phyloP scores from a whole-genome alignment of 2,888 invertebrate genomes.

The Acholoe squamosa region DNA sequence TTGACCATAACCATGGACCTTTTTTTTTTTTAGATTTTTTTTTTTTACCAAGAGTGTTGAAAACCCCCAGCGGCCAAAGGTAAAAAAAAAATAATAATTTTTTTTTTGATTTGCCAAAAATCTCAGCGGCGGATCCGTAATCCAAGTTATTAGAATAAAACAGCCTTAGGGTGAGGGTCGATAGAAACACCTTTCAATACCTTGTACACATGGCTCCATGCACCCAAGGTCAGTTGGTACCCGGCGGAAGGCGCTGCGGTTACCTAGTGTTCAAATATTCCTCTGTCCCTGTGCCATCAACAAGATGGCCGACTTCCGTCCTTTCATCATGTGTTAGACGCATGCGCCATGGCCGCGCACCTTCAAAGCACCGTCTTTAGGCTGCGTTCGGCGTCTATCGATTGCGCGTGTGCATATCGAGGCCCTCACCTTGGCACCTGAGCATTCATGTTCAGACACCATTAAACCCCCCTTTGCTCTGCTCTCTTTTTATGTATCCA shows the following conservation, averaged over 20 bases:
- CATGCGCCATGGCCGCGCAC: neutral
- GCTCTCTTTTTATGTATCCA: neutral
- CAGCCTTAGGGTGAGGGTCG: neutral
- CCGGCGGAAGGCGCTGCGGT: neutral
- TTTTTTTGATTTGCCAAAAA: no score
- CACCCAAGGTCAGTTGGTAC: neutral
- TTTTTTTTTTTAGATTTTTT: no score
- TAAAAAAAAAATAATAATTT: no score
- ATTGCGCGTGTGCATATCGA: neutral
- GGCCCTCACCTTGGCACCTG: conserved; percentile 1
- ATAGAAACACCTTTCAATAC: neutral
- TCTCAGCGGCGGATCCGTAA: no score
- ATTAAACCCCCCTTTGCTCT: neutral
- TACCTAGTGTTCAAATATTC: conserved; percentile 48
- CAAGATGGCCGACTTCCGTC: conserved; percentile 49
- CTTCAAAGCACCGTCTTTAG: neutral
- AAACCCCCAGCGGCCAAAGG: no score
- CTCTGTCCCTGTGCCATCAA: conserved; percentile 29
- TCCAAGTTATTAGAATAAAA: no score
- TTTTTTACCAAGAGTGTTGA: no score
- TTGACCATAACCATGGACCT: no score
- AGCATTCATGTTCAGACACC: neutral
- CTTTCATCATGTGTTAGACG: conserved; percentile 28
- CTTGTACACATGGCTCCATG: neutral
- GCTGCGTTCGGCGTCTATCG: neutral